Percentiles rank a stretch among this genome's conserved stretches.
phyloP scores from a whole-genome alignment of 2,888 invertebrate genomes.

The Automeris io region DNA sequence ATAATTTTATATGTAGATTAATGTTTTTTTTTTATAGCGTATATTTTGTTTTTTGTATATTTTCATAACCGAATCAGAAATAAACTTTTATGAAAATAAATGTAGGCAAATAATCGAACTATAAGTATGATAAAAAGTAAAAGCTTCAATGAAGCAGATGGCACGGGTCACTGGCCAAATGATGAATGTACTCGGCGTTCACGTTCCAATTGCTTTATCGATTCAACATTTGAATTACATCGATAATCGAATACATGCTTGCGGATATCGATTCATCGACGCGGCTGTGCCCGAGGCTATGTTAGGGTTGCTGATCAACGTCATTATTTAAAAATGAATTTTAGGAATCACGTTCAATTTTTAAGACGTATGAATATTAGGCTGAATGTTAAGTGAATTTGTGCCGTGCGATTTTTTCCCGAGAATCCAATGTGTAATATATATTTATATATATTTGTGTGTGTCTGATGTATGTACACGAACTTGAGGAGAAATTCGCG shows the following conservation, averaged over 20 bases:
- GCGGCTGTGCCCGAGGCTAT: background rate
- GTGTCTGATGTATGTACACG: too few species aligned
- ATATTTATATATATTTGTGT: too few species aligned
- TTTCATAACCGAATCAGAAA: background rate
- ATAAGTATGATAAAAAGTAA: slow-evolving; percentile 13
- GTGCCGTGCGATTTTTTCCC: too few species aligned
- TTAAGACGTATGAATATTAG: too few species aligned
- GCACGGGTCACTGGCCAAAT: slow-evolving; percentile 40
- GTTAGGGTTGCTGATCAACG: background rate
- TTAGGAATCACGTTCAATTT: too few species aligned
- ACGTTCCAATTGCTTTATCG: slow-evolving; percentile 39
- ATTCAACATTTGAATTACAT: slow-evolving; percentile 34
- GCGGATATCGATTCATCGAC: slow-evolving; percentile 26
- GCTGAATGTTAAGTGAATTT: too few species aligned
- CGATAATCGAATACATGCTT: slow-evolving; percentile 32
- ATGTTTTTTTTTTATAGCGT: too few species aligned
- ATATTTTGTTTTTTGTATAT: too few species aligned
- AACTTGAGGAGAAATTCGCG: too few species aligned
- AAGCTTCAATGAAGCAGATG: slow-evolving; percentile 29
- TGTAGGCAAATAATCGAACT: slow-evolving; percentile 4
- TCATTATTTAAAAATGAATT: background rate
- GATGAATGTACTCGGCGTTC: slow-evolving; percentile 27
- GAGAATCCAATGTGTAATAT: too few species aligned
- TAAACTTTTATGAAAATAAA: slow-evolving; percentile 13
- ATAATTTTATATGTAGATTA: too few species aligned